A percentile compares a stretch with the other conserved stretches of the same genome.
Evolutionary conservation across 2,113 vertebrate species (phyloP).

Genomic region (Pseudopodoces humilis): DNA sequence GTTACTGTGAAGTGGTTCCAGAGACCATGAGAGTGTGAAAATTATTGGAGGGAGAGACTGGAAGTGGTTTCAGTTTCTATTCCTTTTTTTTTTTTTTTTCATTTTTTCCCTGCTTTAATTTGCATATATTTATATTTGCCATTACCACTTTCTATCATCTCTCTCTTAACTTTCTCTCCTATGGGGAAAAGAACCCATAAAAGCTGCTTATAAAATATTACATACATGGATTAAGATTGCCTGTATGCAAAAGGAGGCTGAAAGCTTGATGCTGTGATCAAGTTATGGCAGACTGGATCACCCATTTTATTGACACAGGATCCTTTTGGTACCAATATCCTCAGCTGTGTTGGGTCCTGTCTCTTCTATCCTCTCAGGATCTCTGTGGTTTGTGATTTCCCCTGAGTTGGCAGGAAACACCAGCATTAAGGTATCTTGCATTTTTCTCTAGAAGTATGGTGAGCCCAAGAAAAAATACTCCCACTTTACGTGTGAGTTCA

Average conservation of each 20-base stretch:
- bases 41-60: slow-evolving; percentile 7
- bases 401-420: not conserved
- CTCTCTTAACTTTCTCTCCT: not conserved
- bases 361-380: not conserved
- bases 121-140: not conserved
- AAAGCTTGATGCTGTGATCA: not conserved
- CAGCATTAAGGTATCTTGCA: not conserved
- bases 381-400: not conserved
- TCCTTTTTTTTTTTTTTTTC: not conserved
- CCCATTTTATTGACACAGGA: not conserved
- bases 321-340: not conserved
- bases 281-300: not conserved
- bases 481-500: not conserved
- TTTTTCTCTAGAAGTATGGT: not conserved
- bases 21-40: not conserved
- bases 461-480: not conserved
- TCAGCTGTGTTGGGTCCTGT: not conserved
- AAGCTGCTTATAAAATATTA: not conserved
- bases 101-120: not conserved
- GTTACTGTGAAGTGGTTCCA: slow-evolving; percentile 40
- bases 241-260: not conserved
- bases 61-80: slow-evolving; percentile 27
- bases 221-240: not conserved
- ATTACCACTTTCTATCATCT: not conserved
- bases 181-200: not conserved